Base-by-base conservation (phyloP, 1,140 invertebrate genomes). In the Agraylea sexmaculata region DNA sequence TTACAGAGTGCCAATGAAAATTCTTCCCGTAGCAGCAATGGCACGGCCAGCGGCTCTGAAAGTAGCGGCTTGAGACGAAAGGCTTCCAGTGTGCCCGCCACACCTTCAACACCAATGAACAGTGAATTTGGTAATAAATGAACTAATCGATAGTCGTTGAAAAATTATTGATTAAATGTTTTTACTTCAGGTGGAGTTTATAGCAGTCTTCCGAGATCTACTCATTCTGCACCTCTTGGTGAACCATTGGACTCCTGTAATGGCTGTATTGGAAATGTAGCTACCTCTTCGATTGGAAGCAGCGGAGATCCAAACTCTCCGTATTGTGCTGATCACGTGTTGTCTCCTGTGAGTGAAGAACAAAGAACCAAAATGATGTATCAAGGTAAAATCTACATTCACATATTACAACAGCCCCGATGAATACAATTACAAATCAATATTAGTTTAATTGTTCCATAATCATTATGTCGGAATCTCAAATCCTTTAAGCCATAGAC, bases 11-110 rank as follows among this genome's bases (percentile, higher is more conserved):
- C 37, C 0, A 23, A 15, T 15, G 42, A 45, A 15, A 34, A 25
- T 12, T 37, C 35, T 3, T 43, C 47, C 10, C 43, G 41, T 6
- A 30, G 30, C 2, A 48, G 42, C 50, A 64, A 63, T 39, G 69
- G 67, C 27, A 69, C 71, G 19, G 56, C 71, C 15, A 57, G 62
- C 15, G 63, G 69, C 36, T n/a, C n/a, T n/a, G 73, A 75, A 42
- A 71, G 76, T 35, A 74, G 75, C 27, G 66, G 80, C 11, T 72
- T 77, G 37, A 69, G 66, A 50, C 68, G 82, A 48, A 86, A 86
- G 68, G 80, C 84, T 4, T 83, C 79, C 34, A 85, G 82, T 57
- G 83, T 87, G 23, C 84, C 84, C 32, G 82, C 82, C 2, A 87
- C 84, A 2, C 83, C 84, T n/a, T 84, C 81, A 31, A 86, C 82